Conservation (phyloP, 2,113 vertebrate genomes). For the Egretta garzetta region DNA sequence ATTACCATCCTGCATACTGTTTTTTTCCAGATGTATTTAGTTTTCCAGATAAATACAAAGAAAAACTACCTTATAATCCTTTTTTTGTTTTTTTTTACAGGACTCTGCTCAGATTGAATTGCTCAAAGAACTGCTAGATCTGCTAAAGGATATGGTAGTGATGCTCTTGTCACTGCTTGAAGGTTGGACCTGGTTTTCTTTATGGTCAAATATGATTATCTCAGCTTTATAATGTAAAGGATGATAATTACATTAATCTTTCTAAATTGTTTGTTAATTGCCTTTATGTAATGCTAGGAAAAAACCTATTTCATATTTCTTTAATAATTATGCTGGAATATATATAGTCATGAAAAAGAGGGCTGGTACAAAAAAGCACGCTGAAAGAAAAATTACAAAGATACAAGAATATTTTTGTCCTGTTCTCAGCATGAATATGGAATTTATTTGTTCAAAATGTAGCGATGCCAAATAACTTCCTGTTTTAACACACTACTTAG, state of each 20-base stretch:
- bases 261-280: not conserved
- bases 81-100: slow-evolving; percentile 67
- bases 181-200: slow-evolving; percentile 77
- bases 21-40: not conserved
- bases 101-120: slow-evolving; percentile 98
- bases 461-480: not conserved
- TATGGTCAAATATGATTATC: not conserved
- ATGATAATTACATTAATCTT: not conserved
- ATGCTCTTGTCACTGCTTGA: slow-evolving; percentile 98
- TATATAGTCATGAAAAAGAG: not conserved
- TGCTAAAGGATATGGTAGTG: slow-evolving; percentile 98
- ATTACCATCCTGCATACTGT: not conserved
- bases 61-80: not conserved
- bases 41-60: not conserved
- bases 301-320: not conserved
- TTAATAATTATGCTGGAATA: not conserved
- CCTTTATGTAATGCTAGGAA: not conserved
- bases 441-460: not conserved
- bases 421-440: not conserved
- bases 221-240: not conserved
- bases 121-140: slow-evolving; percentile 95
- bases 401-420: not conserved
- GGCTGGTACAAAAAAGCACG: not conserved
- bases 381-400: not conserved
- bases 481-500: slow-evolving; percentile 73